Percentiles rank a stretch among this genome's conserved stretches.
phyloP scores from a whole-genome alignment of 2,888 invertebrate species.

The Elysia crispata region DNA sequence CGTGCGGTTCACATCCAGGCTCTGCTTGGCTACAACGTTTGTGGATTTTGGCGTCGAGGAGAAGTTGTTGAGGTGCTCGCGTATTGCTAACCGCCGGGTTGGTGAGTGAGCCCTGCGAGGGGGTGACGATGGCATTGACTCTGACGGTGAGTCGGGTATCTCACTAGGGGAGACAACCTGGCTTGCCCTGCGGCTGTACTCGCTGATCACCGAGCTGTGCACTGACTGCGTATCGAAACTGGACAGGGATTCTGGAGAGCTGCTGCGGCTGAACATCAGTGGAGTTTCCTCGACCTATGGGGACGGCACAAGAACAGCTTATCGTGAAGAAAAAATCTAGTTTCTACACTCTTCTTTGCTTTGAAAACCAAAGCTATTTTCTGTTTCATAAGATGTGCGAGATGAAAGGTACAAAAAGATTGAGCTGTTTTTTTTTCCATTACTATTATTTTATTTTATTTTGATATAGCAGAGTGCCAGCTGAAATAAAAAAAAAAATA shows the following conservation, averaged over 20 bases:
- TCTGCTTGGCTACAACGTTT: constrained; percentile 23
- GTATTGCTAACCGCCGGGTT: constrained; percentile 6
- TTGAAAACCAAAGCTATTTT: too few species aligned
- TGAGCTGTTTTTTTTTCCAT: too few species aligned
- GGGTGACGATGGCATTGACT: constrained; percentile 83
- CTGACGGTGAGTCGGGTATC: constrained; percentile 95
- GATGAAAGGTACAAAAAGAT: too few species aligned
- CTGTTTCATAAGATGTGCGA: too few species aligned
- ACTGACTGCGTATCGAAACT: constrained; percentile 90
- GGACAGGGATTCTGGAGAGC: constrained; percentile 93
- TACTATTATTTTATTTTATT: too few species aligned
- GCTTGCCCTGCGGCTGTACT: constrained; percentile 83
- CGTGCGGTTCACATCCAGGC: constrained; percentile 19
- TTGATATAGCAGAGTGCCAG: too few species aligned
- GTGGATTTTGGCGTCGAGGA: neutral
- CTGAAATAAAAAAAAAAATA: neutral
- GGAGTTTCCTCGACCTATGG: constrained; percentile 88
- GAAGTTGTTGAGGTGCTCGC: constrained; percentile 1
- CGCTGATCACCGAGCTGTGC: constrained; percentile 78
- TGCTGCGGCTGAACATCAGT: constrained; percentile 95
- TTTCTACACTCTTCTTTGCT: too few species aligned
- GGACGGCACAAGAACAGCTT: neutral
- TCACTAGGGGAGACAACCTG: constrained; percentile 86
- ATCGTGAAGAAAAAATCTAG: too few species aligned
- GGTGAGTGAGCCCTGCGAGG: constrained; percentile 47